phyloP scores from a whole-genome alignment of 2,113 vertebrate species.

The Phrynocephalus versicolor region DNA sequence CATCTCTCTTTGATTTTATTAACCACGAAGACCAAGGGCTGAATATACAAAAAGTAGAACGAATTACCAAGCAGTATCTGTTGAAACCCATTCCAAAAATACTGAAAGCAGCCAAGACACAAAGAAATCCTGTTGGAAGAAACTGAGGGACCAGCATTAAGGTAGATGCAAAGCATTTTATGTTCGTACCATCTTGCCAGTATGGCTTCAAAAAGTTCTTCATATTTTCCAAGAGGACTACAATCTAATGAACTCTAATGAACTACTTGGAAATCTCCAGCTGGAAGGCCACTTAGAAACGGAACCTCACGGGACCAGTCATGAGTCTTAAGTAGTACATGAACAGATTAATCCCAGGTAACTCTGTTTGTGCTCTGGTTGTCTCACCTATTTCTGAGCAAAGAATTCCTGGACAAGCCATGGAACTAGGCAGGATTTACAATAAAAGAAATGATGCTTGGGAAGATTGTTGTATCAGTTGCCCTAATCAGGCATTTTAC shows the following conservation, averaged over 20 bases:
- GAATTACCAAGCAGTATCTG: background rate
- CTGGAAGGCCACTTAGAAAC: background rate
- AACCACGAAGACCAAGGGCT: background rate
- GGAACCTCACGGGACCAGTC: background rate
- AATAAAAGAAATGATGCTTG: too few relatives aligned
- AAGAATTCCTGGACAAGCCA: too few relatives aligned
- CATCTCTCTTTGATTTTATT: background rate
- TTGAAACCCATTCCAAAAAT: background rate
- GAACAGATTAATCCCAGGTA: background rate
- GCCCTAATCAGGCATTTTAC: too few relatives aligned
- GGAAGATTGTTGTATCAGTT: too few relatives aligned
- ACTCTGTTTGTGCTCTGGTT: background rate
- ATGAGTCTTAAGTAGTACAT: background rate
- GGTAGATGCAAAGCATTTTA: background rate
- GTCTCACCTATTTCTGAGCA: background rate
- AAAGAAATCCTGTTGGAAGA: background rate
- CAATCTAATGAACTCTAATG: background rate
- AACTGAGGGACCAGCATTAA: background rate
- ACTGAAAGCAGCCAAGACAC: too few relatives aligned
- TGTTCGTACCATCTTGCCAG: background rate
- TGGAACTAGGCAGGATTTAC: too few relatives aligned
- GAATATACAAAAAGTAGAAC: background rate
- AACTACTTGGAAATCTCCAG: background rate
- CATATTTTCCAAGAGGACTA: background rate
- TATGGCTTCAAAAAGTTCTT: background rate